Percentiles rank a stretch among this genome's conserved stretches.
phyloP scores from a whole-genome alignment of 2,113 vertebrate genomes.

The Microtus montanus region DNA sequence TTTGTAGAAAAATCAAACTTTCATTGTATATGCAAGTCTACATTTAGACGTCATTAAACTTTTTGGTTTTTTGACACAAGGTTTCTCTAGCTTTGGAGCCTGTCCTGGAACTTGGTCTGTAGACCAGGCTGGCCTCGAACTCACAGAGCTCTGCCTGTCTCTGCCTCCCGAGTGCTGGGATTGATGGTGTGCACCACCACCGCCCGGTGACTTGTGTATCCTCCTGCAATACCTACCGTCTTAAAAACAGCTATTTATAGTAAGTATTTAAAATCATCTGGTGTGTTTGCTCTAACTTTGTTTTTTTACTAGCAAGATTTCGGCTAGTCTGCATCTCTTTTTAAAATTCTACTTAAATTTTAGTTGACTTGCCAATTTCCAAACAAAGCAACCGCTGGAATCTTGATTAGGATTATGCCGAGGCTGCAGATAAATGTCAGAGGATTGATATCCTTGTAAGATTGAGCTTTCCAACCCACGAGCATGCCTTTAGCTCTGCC shows the following conservation, averaged over 20 bases:
- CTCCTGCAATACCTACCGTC: background rate
- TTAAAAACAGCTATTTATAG: background rate
- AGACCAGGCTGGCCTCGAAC: no score
- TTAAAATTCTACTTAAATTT: constrained; percentile 39
- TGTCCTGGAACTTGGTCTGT: no score
- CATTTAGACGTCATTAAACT: background rate
- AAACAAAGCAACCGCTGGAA: background rate
- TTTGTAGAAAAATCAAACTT: constrained; percentile 11
- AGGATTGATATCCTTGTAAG: background rate
- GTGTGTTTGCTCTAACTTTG: constrained; percentile 1
- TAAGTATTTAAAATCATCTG: background rate
- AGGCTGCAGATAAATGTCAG: background rate
- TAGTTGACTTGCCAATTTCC: background rate
- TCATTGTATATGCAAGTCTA: background rate
- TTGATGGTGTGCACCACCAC: no score
- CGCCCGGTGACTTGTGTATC: background rate
- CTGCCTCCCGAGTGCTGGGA: no score
- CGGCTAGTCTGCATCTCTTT: background rate
- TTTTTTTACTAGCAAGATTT: constrained; percentile 16
- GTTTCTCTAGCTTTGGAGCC: no score
- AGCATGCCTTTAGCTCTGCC: constrained; percentile 20
- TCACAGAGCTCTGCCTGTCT: no score
- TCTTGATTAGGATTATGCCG: background rate
- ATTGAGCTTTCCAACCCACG: background rate
- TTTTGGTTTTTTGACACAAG: no score